A percentile compares a stretch with the other conserved stretches of the same genome.
phyloP scores from a whole-genome alignment of 2,797 vertebrate genomes.

The Bufotes viridis region DNA sequence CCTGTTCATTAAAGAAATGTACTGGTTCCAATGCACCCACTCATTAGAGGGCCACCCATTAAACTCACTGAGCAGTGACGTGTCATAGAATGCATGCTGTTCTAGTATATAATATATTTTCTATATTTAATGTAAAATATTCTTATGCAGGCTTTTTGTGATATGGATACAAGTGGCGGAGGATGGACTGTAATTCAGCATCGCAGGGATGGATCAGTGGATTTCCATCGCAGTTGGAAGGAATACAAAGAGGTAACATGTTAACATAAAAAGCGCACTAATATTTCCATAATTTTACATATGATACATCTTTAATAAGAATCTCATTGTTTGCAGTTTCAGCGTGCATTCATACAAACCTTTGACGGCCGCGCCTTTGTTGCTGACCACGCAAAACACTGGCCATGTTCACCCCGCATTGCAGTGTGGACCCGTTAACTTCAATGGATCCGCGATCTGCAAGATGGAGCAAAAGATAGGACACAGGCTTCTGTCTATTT shows the following conservation, averaged over 20 bases:
- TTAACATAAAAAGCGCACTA: not conserved
- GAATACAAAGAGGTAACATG: conserved; percentile 81
- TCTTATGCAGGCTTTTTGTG: conserved; percentile 78
- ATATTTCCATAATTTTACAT: not conserved
- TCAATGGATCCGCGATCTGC: no score
- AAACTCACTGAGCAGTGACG: not conserved
- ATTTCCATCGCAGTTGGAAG: conserved; percentile 81
- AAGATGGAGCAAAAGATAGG: no score
- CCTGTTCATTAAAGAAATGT: not conserved
- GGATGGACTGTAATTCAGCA: conserved; percentile 86
- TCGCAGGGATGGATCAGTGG: conserved; percentile 77
- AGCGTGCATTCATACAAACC: no score
- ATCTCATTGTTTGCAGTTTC: not conserved
- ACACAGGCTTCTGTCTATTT: no score
- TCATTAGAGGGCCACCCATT: not conserved
- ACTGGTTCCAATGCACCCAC: not conserved
- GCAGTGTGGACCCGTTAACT: no score
- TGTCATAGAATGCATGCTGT: not conserved
- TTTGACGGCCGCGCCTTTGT: no score
- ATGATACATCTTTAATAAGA: not conserved
- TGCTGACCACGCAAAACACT: no score
- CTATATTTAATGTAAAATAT: not conserved
- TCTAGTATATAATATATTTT: not conserved
- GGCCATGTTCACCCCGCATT: no score
- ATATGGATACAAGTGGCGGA: conserved; percentile 83